Base-by-base conservation (phyloP, 2,888 invertebrate species). In the Dolichomitus sp. region DNA sequence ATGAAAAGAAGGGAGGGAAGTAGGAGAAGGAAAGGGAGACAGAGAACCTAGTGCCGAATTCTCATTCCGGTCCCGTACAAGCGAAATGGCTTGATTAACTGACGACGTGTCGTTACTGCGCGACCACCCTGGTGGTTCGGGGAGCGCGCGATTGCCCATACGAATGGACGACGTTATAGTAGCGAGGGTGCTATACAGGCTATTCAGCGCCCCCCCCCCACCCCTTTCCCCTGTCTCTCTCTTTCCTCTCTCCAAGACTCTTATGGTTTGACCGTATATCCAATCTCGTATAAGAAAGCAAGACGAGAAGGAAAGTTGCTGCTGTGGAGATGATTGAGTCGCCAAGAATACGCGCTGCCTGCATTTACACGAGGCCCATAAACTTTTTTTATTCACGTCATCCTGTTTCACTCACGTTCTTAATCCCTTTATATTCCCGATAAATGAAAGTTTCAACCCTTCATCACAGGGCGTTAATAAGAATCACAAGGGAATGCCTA, bases 61-160 rank as follows among this genome's bases (percentile, higher is more conserved):
- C 88, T 89, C 88, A 85, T 91, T 89, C 91, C 86, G 73, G 81
- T 87, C 89, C 86, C 88, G 89, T 79, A 89, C 89, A 89, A 91
- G 86, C 92, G 91, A 92, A 93, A 93, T 92, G 91, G 91, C 93
- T 93, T 93, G 93, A 93, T 93, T 93, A 93, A 93, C 93, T 89
- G 92, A 91, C 90, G 91, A 92, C 89, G 90, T 89, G 88, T 92
- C 92, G 91, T 92, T 91, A 91, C 90, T 86, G 88, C 87, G 88
- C 87, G 90, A 88, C 90, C 89, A 90, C 90, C 91, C 90, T 88
- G 89, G 81, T 86, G 82, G 81, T 81, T 85, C 87, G 85, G 82
- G 83, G 82, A 72, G 57, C 61, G 59, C 54, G 45, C 80, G 89
- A 90, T 91, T 90, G 89, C 91, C 89, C 87, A 63, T 73, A 73